Evolutionary conservation across 2,888 invertebrate genomes (phyloP), one percentile per base, ranked within the genome.

Genomic region (Limnephilus marmoratus): DNA sequence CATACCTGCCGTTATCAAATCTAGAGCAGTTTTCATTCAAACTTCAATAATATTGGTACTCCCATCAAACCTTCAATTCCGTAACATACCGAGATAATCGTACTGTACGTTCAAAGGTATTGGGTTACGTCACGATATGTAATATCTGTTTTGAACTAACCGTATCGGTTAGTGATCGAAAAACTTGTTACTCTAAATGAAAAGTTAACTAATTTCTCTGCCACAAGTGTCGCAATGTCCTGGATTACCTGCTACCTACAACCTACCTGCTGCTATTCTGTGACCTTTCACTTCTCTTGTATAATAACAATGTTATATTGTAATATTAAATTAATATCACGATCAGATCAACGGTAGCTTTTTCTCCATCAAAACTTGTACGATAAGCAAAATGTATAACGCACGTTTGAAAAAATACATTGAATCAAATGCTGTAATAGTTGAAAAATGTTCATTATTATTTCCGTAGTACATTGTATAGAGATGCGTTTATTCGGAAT

Each of bases 101-200:
- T 29, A 80, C 34, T 29, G 68, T 68, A 68, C 68, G 24, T 68
- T 7, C 68, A 24, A 68, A 68, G 68, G 68, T 68, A 68, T 68
- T 68, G 68, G 24, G 68, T 68, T 68, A 68, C 68, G 68, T 68
- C 24, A 68, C 68, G 24, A 68, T 68, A 68, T 68, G n/a, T 29
- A 82, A 90, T 82, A 82, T 90, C 90, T 68, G 37, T 85, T 85
- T 90, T 90, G 80, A 34, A 90, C 85, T 90, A 49, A 85, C 68
- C 90, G 85, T 90, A 92, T 87, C 80, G 53, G 89, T 82, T 88
- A 87, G 90, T 87, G 85, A 91, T 91, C 91, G 82, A 81, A 87
- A 91, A 88, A 91, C 91, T 53, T 88, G 91, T 91, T 91, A 88
- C 53, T 88, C 88, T 88, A 91, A 91, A 91, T 83, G 82, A 91